Base-by-base conservation (phyloP, 1,140 invertebrate species). In the Chrysomallon squamiferum region DNA sequence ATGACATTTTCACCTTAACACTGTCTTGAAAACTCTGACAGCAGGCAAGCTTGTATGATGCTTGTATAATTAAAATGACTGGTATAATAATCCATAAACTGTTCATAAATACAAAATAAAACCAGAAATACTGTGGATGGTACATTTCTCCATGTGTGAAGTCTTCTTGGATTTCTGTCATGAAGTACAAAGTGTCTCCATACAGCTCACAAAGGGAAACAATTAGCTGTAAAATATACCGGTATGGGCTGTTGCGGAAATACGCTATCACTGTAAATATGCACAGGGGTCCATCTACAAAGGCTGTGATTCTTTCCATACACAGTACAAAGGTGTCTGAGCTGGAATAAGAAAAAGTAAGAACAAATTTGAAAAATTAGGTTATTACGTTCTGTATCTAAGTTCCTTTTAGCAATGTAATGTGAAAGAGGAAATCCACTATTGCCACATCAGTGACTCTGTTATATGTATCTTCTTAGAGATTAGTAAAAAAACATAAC, bases 91-190 rank as follows among this genome's bases (percentile, higher is more conserved):
- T 83, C 84, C 84, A 85, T 9, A 83, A 58, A 3, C 66, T 41
- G 66, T 85, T 85, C 67, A 85, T 59, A 59, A 84, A 81, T 20
- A 84, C 64, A 66, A 85, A 84, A 67, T 85, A 85, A 68, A 84
- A 83, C 81, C 79, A 85, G 62, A 85, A 85, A 68, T 84, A 81
- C 18, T 79, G 62, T 2, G 76, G 77, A 59, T 82, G 75, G 29
- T 72, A 66, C 20, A 68, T 66, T 57, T 76, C 75, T 25, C 81
- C 74, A 57, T 85, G 81, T 7, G 49, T 66, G 62, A 85, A 85
- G 30, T 65, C 77, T 25, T 85, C 83, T 27, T 74, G 72, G 30
- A 72, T 63, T 68, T 83, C 83, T 4, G 77, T 84, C 3, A 75
- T 56, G 66, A 82, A 80, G 61, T 84, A 85, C 9, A 85, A 54